phyloP scores from a whole-genome alignment of 2,888 invertebrate genomes.

The Dryomyza anilis region DNA sequence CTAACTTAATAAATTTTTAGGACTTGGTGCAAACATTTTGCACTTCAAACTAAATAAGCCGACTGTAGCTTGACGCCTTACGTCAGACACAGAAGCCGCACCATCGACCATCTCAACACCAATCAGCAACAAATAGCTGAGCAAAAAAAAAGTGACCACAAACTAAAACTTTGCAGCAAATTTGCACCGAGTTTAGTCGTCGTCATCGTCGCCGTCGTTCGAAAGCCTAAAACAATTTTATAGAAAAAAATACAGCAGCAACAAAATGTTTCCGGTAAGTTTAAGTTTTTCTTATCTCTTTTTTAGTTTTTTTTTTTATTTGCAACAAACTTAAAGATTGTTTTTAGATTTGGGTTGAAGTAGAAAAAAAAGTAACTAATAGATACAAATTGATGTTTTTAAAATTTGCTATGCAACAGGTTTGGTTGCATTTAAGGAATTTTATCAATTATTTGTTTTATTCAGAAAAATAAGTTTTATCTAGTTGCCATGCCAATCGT shows the following conservation, averaged over 20 bases:
- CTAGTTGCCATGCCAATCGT: background rate
- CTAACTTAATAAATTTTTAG: background rate
- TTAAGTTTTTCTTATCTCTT: too few relatives aligned
- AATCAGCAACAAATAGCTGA: conserved; percentile 5
- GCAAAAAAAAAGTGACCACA: conserved; percentile 23
- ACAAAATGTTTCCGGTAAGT: conserved; percentile 58
- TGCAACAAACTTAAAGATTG: background rate
- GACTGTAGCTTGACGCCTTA: conserved; percentile 16
- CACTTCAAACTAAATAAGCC: background rate
- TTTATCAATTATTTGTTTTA: background rate
- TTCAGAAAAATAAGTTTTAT: too few relatives aligned
- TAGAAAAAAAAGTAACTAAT: conserved; percentile 31
- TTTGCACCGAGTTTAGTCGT: conserved; percentile 19
- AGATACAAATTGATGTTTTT: too few relatives aligned
- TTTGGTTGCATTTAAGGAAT: background rate
- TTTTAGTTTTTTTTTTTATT: conserved; percentile 17
- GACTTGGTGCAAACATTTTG: background rate
- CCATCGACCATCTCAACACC: conserved; percentile 5
- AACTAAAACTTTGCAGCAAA: conserved; percentile 23
- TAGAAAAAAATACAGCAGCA: too few relatives aligned
- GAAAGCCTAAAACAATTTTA: conserved; percentile 29
- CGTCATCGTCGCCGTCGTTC: conserved; percentile 20
- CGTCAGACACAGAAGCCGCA: conserved; percentile 12
- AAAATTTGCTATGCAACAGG: background rate
- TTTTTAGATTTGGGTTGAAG: background rate